Evolutionary conservation across 2,888 invertebrate species (phyloP), one percentile per base, ranked within the genome.

Genomic region (Muscina levida): DNA sequence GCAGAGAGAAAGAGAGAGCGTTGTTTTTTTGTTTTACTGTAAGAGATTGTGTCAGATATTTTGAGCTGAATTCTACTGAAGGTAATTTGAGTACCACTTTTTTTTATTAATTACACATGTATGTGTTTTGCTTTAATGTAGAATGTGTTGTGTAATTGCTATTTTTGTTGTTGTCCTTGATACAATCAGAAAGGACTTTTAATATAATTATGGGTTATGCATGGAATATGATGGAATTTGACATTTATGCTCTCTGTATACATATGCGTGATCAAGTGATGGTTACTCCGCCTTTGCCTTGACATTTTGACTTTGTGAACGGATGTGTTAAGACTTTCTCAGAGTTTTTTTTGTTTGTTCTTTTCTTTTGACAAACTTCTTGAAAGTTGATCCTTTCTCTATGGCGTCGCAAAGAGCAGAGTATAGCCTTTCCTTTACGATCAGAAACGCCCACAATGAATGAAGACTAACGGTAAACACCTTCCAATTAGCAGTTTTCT

Each of bases 11-110:
- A n/a, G 51, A 51, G 37, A 62, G 68, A 44, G n/a, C n/a, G 46
- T 26, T 71, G 46, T 56, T 65, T 53, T 72, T 56, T 59, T 59
- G 26, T 77, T 73, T 65, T 17, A 3, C 31, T 31, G 8, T 31
- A 17, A 53, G 44, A 53, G 53, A 68, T 62, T 72, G 46, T 66
- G 56, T 44, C 11, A 19, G 53, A 67, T 72, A 68, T 72, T 56
- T 13, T 56, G 24, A 13, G 56, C n/a, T 56, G 15, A 31, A 62
- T 44, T 57, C 8, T 42, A 19, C n/a, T n/a, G n/a, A 48, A 65
- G 70, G 67, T 46, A 74, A 81, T 67, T 77, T 13, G 73, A 77
- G 80, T 77, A 77, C 77, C 73, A 77, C 53, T 77, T 81, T 62
- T 31, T 17, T 39, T 68, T 24, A n/a, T 10, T n/a, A n/a, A n/a